phyloP scores from a whole-genome alignment of 2,888 invertebrate species.

The Eupithecia vulgata region DNA sequence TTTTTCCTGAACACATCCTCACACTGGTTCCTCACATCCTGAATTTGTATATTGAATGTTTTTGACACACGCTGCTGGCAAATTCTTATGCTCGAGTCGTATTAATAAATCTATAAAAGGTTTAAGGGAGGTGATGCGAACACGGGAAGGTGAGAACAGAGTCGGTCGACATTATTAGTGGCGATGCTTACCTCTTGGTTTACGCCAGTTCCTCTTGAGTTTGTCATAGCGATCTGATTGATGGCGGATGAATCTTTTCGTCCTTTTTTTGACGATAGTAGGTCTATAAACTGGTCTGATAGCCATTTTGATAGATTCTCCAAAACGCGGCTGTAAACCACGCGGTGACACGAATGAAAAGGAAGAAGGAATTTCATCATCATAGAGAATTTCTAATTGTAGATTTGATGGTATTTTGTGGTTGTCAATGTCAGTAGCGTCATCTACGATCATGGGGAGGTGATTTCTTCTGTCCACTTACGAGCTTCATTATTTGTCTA shows the following conservation, averaged over 20 bases:
- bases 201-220: constrained; percentile 98
- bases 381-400: constrained; percentile 73
- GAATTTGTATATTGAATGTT: constrained; percentile 12
- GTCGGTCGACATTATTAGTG: constrained; percentile 37
- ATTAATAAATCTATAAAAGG: neutral
- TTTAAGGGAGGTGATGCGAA: neutral
- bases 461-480: no score
- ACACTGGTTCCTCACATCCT: no score
- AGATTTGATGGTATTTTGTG: constrained; percentile 59
- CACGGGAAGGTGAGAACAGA: constrained; percentile 13
- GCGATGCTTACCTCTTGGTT: constrained; percentile 92
- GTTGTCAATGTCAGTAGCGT: constrained; percentile 43
- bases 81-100: neutral
- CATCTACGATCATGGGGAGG: no score
- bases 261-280: constrained; percentile 97
- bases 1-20: neutral
- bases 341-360: constrained; percentile 84
- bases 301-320: constrained; percentile 88
- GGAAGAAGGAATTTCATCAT: constrained; percentile 78
- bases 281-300: constrained; percentile 95
- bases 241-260: constrained; percentile 99
- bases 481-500: no score
- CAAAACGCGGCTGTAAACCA: constrained; percentile 76
- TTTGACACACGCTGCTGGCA: neutral
- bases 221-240: constrained; percentile 99